Base-by-base conservation (phyloP, 53 echinoderm and acorn worm species). In the Antedon mediterranea region DNA sequence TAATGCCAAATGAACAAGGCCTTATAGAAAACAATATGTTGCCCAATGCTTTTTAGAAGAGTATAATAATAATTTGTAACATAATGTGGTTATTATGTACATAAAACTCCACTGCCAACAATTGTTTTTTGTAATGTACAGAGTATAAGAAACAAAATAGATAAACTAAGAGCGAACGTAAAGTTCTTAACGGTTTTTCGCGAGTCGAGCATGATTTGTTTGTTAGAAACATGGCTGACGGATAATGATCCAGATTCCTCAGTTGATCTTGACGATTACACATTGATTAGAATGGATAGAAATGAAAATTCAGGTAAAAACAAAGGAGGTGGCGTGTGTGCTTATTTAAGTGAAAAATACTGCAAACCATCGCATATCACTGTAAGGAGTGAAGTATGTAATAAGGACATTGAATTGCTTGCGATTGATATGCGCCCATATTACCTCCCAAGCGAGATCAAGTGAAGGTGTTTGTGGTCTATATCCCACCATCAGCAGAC, bases 391-490 rank as follows among this genome's bases (percentile, higher is more conserved):
- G 20, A 23, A 8, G 1, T 77, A 18, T 77, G 78, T 28, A 77
- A 43, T 3, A 77, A 77, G 43, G 78, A 77, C 28, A 77, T 77
- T 42, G 43, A 77, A 43, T 6, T 77, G 30, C 43, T 77, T 4
- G n/a, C 23, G 3, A n/a, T 77, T 31, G 30, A 77, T 28, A 30
- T 37, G 3, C 42, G 28, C 9, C 78, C 78, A 27, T 77, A 43
- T 77, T 77, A 77, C 31, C 23, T 77, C 43, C 78, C 78, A 31
- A 32, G 43, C 78, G 78, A 77, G 43, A 77, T 7, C 78, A 57
- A 26, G 2, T 57, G 11, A 8, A 57, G 23, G 9, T 57, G 57
- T 11, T 57, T 15, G 57, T 57, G 2, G 57, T 57, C 14, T 57
- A 57, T 57, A 57, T 57, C 9, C 57, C 57, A 8, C 57, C 57